Conservation (phyloP, 2,797 vertebrate species). For the Sebastolobus altivelis region DNA sequence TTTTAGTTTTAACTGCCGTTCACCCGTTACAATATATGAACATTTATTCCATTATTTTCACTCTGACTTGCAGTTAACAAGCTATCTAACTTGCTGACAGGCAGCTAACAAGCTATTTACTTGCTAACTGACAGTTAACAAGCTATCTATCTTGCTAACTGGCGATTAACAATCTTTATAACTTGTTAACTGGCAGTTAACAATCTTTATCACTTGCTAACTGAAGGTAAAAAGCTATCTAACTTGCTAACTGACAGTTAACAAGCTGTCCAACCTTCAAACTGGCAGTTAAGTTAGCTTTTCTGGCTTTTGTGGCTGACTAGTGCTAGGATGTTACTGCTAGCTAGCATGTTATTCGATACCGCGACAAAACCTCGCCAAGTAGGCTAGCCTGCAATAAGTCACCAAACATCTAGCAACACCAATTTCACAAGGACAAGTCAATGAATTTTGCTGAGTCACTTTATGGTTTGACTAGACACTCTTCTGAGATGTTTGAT, state of each 20-base stretch:
- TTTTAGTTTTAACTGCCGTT: neutral
- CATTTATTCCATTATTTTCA: neutral
- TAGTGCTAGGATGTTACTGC: neutral
- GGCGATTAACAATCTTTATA: neutral
- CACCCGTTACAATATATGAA: neutral
- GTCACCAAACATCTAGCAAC: conserved; percentile 2
- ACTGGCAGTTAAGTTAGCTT: neutral
- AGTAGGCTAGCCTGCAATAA: neutral
- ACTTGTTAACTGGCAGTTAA: neutral
- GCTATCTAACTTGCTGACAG: too few relatives aligned
- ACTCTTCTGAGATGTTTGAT: conserved; percentile 45
- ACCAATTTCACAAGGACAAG: neutral
- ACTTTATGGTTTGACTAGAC: neutral
- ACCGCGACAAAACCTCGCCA: neutral
- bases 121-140: neutral
- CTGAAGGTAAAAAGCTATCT: neutral
- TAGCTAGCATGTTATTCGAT: neutral
- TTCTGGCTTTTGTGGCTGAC: neutral
- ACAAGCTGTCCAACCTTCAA: neutral
- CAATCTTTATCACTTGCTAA: neutral
- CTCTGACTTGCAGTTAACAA: too few relatives aligned
- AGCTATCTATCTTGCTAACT: neutral
- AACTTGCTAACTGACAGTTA: neutral
- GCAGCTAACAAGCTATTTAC: neutral
- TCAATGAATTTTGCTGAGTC: neutral